Evolutionary conservation across 2,888 invertebrate species (phyloP).

Genomic region (Ormyrus rosae): DNA sequence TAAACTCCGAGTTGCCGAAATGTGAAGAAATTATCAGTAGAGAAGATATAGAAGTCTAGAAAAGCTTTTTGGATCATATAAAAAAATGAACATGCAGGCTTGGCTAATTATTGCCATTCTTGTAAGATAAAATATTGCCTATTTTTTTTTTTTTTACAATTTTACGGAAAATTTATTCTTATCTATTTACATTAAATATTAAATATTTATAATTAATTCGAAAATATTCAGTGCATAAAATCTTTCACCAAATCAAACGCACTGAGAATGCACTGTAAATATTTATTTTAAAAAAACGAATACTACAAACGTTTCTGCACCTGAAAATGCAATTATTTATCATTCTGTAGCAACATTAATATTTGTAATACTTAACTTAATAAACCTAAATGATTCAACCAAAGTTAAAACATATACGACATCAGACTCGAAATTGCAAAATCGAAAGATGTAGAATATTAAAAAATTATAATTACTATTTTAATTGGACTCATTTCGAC

Average conservation of each 20-base stretch:
- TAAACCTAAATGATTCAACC: too few species aligned
- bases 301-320: too few species aligned
- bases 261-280: too few species aligned
- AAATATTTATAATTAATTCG: not conserved
- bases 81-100: not conserved
- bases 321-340: too few species aligned
- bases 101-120: too few species aligned
- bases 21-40: slow-evolving; percentile 76
- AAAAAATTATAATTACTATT: not conserved
- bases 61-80: slow-evolving; percentile 59
- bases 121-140: too few species aligned
- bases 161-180: too few species aligned
- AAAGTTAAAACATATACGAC: too few species aligned
- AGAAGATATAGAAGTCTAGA: slow-evolving; percentile 64
- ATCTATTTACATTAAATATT: not conserved
- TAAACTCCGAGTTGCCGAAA: slow-evolving; percentile 79
- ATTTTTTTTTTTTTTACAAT: too few species aligned
- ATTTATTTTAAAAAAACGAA: too few species aligned
- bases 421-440: not conserved
- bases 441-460: not conserved
- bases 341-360: too few species aligned
- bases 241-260: not conserved
- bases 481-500: not conserved
- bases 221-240: not conserved
- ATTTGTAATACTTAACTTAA: too few species aligned